A percentile compares a stretch with the other conserved stretches of the same genome.
These are phyloP conservation scores for Papilio dardanus DNA, from an alignment of 1,140 invertebrate genomes.

Conservation along the genomic window DNA sequence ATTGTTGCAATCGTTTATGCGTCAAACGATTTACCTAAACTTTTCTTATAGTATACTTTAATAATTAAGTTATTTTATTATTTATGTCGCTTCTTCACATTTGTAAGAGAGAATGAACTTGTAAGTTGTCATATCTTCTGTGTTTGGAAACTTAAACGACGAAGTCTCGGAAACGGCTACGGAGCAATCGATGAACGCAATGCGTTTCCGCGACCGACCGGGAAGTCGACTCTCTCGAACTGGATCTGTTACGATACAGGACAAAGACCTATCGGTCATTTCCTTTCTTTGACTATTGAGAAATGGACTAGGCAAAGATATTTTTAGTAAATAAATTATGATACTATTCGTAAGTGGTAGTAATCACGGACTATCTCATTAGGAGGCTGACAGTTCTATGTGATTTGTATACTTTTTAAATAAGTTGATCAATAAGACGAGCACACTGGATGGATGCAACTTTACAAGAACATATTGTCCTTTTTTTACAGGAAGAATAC, in stretches of 20 bases:
- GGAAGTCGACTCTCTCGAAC: conserved; percentile 64
- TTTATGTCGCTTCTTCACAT: not conserved
- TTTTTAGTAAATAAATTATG: not conserved
- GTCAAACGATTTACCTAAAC: too few relatives aligned
- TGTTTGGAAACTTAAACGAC: not conserved
- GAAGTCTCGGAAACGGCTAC: conserved; percentile 36
- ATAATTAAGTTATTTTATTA: not conserved
- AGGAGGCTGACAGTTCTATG: too few relatives aligned
- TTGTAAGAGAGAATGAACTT: not conserved
- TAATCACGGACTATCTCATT: too few relatives aligned
- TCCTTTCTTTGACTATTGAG: conserved; percentile 41
- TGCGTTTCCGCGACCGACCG: conserved; percentile 52
- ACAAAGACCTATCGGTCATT: conserved; percentile 79
- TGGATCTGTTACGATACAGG: conserved; percentile 72
- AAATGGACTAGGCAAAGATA: not conserved
- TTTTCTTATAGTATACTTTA: too few relatives aligned
- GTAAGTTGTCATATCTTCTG: not conserved
- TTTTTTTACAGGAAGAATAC: not conserved
- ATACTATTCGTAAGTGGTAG: not conserved
- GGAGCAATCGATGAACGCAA: conserved; percentile 42
- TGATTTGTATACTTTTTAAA: too few relatives aligned
- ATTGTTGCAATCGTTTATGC: too few relatives aligned
- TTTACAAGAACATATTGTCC: not conserved
- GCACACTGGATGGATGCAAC: not conserved
- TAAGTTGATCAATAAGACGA: too few relatives aligned